Conservation (phyloP, 1,140 invertebrate species). For the Chrysomallon squamiferum region DNA sequence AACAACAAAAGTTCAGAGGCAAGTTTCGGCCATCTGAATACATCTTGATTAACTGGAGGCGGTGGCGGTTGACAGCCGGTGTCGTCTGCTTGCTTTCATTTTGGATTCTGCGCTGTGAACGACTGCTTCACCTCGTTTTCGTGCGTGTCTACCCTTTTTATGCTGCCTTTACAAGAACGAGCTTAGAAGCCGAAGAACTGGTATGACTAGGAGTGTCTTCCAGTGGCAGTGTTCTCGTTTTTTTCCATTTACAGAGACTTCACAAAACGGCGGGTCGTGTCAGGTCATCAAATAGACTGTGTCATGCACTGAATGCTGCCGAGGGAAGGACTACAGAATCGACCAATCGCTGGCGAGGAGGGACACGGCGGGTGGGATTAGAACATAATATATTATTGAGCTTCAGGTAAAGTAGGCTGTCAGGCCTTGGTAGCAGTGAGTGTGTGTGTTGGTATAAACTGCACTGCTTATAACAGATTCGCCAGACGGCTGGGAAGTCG, state of each 20-base stretch:
- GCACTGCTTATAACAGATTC: background rate
- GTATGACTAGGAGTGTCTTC: background rate
- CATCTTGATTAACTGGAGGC: no score
- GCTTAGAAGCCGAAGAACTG: constrained; percentile 1
- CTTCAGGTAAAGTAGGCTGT: background rate
- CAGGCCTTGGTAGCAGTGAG: background rate
- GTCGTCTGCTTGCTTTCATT: no score
- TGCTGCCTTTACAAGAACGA: background rate
- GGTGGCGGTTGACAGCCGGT: no score
- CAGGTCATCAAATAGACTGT: background rate
- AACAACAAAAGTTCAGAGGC: no score
- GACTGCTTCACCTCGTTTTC: no score
- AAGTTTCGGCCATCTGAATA: no score
- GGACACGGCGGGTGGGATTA: background rate
- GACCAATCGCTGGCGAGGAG: background rate
- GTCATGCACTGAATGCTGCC: constrained; percentile 1
- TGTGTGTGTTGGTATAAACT: background rate
- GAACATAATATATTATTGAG: constrained; percentile 1
- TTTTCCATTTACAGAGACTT: constrained; percentile 1
- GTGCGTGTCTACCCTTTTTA: background rate
- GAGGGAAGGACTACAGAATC: background rate
- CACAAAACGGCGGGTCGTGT: background rate
- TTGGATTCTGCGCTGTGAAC: no score
- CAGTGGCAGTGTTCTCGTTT: background rate
- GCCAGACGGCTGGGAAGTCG: background rate